Evolutionary conservation across 2,888 invertebrate species (phyloP), one percentile per base, ranked within the genome.

Genomic region (Petrolisthes cinctipes): DNA sequence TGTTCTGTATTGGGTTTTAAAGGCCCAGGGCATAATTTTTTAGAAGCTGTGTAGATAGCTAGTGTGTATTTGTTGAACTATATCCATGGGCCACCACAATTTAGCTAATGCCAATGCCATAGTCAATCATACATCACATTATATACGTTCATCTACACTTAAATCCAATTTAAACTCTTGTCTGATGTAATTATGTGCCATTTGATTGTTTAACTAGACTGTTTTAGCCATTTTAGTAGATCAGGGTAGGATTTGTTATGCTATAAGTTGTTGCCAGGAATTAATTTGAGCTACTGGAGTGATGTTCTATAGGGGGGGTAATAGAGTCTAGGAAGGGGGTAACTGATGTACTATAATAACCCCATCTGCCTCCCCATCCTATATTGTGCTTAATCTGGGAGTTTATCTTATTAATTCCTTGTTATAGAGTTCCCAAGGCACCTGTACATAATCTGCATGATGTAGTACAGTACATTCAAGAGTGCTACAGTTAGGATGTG

Each of bases 161-260:
- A 37, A 37, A 37, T 37, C 37, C 37, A 37, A 37, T 37, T 37
- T 37, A 37, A 37, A 37, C 37, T 37, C 37, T 37, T 61, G 61
- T 61, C 61, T 11, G 11, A 61, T 9, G 17, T 61, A 61, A 61
- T 61, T 61, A 61, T 61, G 61, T 61, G n/a, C 71, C 71, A 71
- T 71, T 71, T 20, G 6, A 17, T 71, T 71, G 71, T n/a, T 71
- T n/a, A 14, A n/a, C 71, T 71, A 71, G 71, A 71, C 6, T 71
- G 71, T 17, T 71, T 71, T 71, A 71, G 71, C 17, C 71, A 71
- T 71, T 17, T 71, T n/a, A n/a, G 17, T 71, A 71, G 71, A 20
- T 71, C 20, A n/a, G 14, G 71, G 71, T 71, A 71, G 71, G 71
- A 71, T 6, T 71, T 71, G 71, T 71, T 71, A n/a, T 14, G 71